Evolutionary conservation across 2,113 vertebrate species (phyloP), one percentile per base, ranked within the genome.

Genomic region (Plecotus auritus): DNA sequence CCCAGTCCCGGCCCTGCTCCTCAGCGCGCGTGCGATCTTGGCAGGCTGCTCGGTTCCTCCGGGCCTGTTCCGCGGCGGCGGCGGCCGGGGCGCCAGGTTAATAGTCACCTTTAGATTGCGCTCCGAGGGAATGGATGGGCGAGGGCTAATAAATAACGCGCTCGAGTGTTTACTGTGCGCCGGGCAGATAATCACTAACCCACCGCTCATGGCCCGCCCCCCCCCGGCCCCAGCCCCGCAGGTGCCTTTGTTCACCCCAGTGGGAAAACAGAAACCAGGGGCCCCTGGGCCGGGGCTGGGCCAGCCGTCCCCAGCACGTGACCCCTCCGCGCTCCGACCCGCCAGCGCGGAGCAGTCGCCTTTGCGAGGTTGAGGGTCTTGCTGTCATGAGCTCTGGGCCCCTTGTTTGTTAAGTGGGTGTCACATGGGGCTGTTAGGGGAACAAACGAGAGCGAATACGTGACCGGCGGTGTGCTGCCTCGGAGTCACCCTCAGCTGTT

Each of bases 151-250:
- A 14, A 93, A 20, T 47, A 30, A 9, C 69, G 20, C 0, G 35
- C 17, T 16, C 35, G 3, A 20, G 56, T 7, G 49, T 49, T 59
- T 20, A 8, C n/a, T 45, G 0, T 37, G 6, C 22, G 14, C 35
- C 30, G 23, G 77, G 37, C 12, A 8, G 47, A 7, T 35, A 1
- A 9, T 40, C 32, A 30, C 77, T 61, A 3, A 69, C 32, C 16
- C 54, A 2, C 13, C 17, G 37, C 49, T 73, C 28, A 16, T 47
- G 42, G 37, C 37, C 37, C 42, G 6, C 13, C 20, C 54, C 17
- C 13, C 23, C 9, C 8, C n/a, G n/a, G n/a, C 9, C 6, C 8
- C 14, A n/a, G n/a, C 1, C 1, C 1, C 9, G 2, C 26, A 9
- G 22, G 4, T 18, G 35, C 45, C 28, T 0, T 26, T 51, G 18